Conservation (phyloP, 1,140 invertebrate species). For the Ostrea edulis region DNA sequence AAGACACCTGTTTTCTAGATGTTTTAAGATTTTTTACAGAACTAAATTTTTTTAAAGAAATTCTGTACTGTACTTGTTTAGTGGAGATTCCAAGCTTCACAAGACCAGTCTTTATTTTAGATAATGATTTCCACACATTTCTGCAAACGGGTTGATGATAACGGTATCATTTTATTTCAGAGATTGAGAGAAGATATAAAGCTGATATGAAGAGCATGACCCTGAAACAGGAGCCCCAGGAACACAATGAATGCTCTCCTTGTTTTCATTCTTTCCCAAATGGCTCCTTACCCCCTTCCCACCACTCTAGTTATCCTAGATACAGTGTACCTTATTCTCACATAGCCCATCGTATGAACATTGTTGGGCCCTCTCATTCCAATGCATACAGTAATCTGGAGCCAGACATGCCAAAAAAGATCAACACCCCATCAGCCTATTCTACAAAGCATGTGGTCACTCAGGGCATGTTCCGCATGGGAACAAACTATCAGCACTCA, state of each 20-base stretch:
- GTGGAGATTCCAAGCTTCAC: too few species aligned
- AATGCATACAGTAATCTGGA: constrained; percentile 26
- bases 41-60: too few species aligned
- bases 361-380: constrained; percentile 23
- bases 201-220: neutral
- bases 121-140: too few species aligned
- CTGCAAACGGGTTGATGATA: too few species aligned
- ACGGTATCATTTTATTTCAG: neutral
- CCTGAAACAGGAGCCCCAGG: constrained; percentile 18
- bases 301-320: neutral
- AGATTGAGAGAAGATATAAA: constrained; percentile 1
- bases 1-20: too few species aligned
- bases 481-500: constrained; percentile 6
- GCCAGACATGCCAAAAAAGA: constrained; percentile 17
- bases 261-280: neutral
- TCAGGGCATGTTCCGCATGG: neutral
- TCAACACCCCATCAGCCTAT: neutral
- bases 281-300: neutral
- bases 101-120: too few species aligned
- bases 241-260: neutral
- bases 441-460: constrained; percentile 9
- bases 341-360: constrained; percentile 14
- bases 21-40: too few species aligned
- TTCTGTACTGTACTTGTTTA: too few species aligned
- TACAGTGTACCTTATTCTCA: constrained; percentile 18